A percentile compares a stretch with the other conserved stretches of the same genome.
Conservation (phyloP, 2,888 invertebrate genomes). For the Bhutanitis thaidina region DNA sequence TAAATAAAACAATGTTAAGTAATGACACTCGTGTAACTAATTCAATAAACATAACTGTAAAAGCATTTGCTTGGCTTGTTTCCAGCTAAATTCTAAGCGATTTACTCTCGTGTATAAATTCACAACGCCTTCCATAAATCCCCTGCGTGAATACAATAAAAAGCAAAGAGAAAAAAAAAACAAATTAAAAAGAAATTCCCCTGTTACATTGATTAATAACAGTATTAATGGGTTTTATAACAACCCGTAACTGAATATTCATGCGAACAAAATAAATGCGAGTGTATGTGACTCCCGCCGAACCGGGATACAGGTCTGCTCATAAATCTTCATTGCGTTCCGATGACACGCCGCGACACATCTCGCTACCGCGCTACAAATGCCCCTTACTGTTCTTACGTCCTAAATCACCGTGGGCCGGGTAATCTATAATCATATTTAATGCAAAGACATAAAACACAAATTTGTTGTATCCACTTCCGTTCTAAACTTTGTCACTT, state of each 20-base stretch:
- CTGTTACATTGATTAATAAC: slow-evolving; percentile 2
- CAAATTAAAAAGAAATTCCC: background rate
- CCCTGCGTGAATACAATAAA: background rate
- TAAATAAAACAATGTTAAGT: too few relatives aligned
- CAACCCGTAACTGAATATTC: slow-evolving; percentile 49
- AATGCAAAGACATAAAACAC: slow-evolving; percentile 21
- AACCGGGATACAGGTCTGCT: slow-evolving; percentile 59
- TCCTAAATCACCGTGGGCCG: slow-evolving; percentile 35
- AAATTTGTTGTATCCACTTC: slow-evolving; percentile 28
- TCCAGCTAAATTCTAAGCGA: background rate
- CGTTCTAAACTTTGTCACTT: slow-evolving; percentile 46
- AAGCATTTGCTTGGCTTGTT: background rate
- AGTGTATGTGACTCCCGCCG: slow-evolving; percentile 51
- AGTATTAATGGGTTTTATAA: slow-evolving; percentile 4
- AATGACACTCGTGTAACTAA: too few relatives aligned
- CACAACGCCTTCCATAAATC: background rate
- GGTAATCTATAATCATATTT: slow-evolving; percentile 6
- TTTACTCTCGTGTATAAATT: background rate
- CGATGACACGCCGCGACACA: slow-evolving; percentile 79
- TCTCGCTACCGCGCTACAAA: slow-evolving; percentile 73
- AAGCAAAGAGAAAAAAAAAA: background rate
- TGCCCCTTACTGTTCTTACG: slow-evolving; percentile 35
- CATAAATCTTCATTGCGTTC: slow-evolving; percentile 79
- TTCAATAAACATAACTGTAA: background rate
- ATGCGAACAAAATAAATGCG: slow-evolving; percentile 43